Conservation (phyloP, 2,113 vertebrate genomes). For the Semicossyphus pulcher region DNA sequence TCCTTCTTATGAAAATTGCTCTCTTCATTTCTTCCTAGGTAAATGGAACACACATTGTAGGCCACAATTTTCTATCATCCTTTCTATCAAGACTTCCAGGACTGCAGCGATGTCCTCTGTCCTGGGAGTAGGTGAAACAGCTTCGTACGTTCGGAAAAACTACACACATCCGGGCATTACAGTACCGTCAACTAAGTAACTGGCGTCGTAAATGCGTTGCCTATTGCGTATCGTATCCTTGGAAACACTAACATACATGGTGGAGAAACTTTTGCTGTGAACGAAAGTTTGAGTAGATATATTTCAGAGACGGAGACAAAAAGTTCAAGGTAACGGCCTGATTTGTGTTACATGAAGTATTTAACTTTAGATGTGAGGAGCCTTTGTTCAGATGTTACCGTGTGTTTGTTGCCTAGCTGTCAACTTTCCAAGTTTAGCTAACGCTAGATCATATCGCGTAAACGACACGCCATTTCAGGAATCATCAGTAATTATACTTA, state of each 20-base stretch:
- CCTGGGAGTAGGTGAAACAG: too few relatives aligned
- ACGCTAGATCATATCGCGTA: background rate
- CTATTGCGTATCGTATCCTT: constrained; percentile 56
- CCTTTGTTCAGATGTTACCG: background rate
- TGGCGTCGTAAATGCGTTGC: background rate
- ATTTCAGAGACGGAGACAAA: background rate
- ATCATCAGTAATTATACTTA: too few relatives aligned
- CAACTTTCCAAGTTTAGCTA: background rate
- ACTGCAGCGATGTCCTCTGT: too few relatives aligned
- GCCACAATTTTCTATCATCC: too few relatives aligned
- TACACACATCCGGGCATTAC: too few relatives aligned
- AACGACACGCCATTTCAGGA: too few relatives aligned
- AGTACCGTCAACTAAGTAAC: too few relatives aligned
- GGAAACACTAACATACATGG: constrained; percentile 69
- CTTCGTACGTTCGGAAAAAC: too few relatives aligned
- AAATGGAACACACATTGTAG: too few relatives aligned
- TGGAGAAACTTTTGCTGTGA: background rate
- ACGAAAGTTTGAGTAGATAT: background rate
- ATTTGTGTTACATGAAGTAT: background rate
- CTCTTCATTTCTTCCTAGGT: too few relatives aligned
- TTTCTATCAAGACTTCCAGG: too few relatives aligned
- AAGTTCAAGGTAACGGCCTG: constrained; percentile 12
- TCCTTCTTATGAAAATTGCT: too few relatives aligned
- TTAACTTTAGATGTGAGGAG: background rate
- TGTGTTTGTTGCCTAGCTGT: background rate